Conservation (phyloP, 2,888 invertebrate species). For the Scaptomyza tumidula region DNA sequence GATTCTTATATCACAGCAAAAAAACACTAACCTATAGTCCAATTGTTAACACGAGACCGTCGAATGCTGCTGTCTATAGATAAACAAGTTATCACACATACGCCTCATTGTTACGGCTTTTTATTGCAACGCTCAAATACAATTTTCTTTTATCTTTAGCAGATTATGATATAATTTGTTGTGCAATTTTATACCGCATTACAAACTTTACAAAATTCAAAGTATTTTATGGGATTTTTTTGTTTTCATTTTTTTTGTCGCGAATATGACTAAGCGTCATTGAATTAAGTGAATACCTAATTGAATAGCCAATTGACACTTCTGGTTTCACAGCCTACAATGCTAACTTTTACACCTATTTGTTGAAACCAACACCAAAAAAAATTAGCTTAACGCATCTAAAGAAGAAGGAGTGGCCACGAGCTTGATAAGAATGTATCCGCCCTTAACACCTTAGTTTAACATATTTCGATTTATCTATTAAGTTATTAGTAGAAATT, state of each 20-base stretch:
- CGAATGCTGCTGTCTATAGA: conserved; percentile 6
- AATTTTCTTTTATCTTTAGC: conserved; percentile 8
- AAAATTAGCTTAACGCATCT: conserved; percentile 16
- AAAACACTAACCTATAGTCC: neutral
- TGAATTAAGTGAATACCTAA: conserved; percentile 13
- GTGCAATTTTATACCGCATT: neutral
- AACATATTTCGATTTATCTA: neutral
- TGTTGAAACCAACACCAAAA: conserved; percentile 13
- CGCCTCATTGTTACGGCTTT: conserved; percentile 20
- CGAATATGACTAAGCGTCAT: conserved; percentile 32
- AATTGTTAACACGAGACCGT: neutral
- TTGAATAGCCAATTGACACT: conserved; percentile 43
- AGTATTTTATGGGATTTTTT: conserved; percentile 7
- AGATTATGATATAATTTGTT: conserved; percentile 21
- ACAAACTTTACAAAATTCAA: conserved; percentile 1
- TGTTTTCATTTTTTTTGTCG: neutral
- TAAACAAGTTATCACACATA: conserved; percentile 30
- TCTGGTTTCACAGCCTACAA: conserved; percentile 35
- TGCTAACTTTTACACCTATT: conserved; percentile 61
- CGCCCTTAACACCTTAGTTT: neutral
- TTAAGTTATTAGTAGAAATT: neutral
- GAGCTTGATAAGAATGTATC: neutral
- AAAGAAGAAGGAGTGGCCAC: conserved; percentile 6
- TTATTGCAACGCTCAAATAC: neutral
- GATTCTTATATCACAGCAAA: conserved; percentile 2